Conservation (phyloP, 2,888 invertebrate species). For the Spicauda simplicius region DNA sequence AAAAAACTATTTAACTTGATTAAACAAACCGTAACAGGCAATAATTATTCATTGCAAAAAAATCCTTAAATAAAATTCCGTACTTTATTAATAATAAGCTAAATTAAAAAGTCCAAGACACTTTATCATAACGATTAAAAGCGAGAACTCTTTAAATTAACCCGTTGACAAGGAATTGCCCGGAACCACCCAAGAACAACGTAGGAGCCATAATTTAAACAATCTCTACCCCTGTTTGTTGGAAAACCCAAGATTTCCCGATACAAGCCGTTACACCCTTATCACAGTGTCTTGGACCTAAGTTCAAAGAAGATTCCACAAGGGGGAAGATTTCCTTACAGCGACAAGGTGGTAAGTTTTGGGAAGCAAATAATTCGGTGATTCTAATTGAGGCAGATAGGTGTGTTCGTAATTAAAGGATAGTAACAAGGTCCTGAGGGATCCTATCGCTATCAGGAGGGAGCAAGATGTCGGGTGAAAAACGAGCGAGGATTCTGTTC, state of each 20-base stretch:
- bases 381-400: conserved; percentile 74
- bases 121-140: conserved; percentile 38
- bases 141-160: conserved; percentile 61
- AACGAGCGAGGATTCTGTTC: conserved; percentile 47
- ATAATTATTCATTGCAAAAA: background rate
- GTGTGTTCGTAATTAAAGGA: conserved; percentile 73
- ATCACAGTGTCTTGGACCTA: conserved; percentile 48
- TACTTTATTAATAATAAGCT: conserved; percentile 6
- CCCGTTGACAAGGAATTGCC: conserved; percentile 67
- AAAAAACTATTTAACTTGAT: no score
- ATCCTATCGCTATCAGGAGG: conserved; percentile 47
- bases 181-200: conserved; percentile 51
- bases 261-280: conserved; percentile 61
- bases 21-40: background rate
- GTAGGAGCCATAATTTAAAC: conserved; percentile 70
- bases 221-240: conserved; percentile 66
- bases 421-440: conserved; percentile 74
- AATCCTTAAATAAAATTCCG: background rate
- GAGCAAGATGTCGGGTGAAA: conserved; percentile 61
- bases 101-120: conserved; percentile 17
- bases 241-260: conserved; percentile 71
- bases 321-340: conserved; percentile 41
- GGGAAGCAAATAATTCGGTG: conserved; percentile 60
- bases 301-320: conserved; percentile 3
- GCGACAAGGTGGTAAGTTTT: conserved; percentile 54